These are phyloP conservation scores for Biston stratarius DNA, from an alignment of 2,888 invertebrate species.

Conservation along the genomic window DNA sequence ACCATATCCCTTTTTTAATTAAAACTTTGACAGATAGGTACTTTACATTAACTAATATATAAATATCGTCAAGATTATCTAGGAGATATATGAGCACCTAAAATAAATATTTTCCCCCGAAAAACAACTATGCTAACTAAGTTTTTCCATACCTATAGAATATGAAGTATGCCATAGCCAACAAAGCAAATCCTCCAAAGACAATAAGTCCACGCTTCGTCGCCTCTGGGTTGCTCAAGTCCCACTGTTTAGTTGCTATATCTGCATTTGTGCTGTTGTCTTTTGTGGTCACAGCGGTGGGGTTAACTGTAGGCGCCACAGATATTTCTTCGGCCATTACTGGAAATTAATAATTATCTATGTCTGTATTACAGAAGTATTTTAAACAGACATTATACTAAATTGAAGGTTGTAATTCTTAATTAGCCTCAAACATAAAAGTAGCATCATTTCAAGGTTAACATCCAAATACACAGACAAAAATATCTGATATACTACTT, in stretches of 20 bases:
- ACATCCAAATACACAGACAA: too few relatives aligned
- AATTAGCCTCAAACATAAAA: not conserved
- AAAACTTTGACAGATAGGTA: too few relatives aligned
- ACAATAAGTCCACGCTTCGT: constrained; percentile 78
- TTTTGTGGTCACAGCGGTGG: constrained; percentile 11
- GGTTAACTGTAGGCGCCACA: not conserved
- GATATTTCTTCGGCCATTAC: not conserved
- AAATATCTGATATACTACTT: too few relatives aligned
- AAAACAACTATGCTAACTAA: too few relatives aligned
- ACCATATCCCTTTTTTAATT: too few relatives aligned
- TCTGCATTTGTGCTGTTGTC: constrained; percentile 45
- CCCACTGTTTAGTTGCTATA: constrained; percentile 53
- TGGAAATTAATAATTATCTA: constrained; percentile 1
- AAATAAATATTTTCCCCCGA: too few relatives aligned
- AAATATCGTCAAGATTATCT: too few relatives aligned
- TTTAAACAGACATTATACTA: not conserved
- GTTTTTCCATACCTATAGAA: constrained; percentile 73
- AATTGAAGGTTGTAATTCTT: too few relatives aligned
- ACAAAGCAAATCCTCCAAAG: constrained; percentile 78
- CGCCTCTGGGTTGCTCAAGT: constrained; percentile 74
- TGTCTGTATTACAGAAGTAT: not conserved
- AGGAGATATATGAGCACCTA: too few relatives aligned
- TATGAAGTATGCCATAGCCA: constrained; percentile 78
- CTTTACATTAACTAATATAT: too few relatives aligned
- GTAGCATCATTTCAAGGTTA: too few relatives aligned